Conservation (phyloP, 2,797 vertebrate genomes). For the Periophthalmus magnuspinnatus region DNA sequence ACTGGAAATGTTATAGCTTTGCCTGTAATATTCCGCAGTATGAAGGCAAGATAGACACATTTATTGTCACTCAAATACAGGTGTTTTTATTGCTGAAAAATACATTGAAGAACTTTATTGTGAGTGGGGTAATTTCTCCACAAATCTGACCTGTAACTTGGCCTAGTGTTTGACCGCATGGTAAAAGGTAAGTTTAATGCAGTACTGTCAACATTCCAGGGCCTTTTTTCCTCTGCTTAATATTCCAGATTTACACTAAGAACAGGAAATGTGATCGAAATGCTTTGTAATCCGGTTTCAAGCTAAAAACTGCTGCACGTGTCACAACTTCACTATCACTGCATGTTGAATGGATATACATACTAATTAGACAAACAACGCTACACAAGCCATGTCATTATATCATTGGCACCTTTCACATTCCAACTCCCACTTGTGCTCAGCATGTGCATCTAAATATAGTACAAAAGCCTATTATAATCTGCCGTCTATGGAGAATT, state of each 20-base stretch:
- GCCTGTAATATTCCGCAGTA: no score
- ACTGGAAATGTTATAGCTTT: no score
- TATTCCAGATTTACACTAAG: conserved; percentile 25
- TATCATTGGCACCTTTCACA: conserved; percentile 3
- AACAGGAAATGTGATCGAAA: conserved; percentile 12
- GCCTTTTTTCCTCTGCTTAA: conserved; percentile 18
- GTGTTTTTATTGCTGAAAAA: no score
- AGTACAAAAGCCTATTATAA: conserved; percentile 16
- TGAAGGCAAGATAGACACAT: no score
- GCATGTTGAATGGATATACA: conserved; percentile 3
- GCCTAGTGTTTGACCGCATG: no score
- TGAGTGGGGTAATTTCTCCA: no score
- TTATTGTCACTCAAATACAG: no score
- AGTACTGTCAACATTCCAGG: not conserved
- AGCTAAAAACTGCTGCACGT: conserved; percentile 18
- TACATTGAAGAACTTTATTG: no score
- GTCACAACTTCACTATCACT: not conserved
- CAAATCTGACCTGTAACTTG: no score
- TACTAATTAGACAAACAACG: not conserved
- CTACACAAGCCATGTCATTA: not conserved
- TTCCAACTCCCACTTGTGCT: conserved; percentile 1
- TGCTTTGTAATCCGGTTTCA: conserved; percentile 25
- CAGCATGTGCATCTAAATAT: conserved; percentile 7
- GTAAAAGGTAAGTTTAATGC: no score
- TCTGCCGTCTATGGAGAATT: conserved; percentile 33